Evolutionary conservation across 2,113 vertebrate species (phyloP).

Genomic region (Mesembrinibis cayennensis): DNA sequence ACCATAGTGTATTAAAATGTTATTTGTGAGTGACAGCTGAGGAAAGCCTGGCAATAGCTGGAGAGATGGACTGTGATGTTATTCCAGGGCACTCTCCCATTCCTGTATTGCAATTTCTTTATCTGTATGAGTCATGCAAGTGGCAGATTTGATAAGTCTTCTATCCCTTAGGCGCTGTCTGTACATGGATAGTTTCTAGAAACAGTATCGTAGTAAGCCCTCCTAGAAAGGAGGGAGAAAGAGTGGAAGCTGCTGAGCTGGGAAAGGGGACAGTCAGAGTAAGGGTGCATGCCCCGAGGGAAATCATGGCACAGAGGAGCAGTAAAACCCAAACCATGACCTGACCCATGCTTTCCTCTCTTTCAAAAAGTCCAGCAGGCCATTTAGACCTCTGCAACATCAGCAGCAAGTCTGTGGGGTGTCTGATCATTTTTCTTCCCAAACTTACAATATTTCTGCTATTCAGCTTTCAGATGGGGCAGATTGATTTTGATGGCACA

Average conservation of each 20-base stretch:
- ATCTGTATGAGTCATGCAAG: background rate
- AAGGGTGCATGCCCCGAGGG: fast-evolving
- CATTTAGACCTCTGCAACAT: background rate
- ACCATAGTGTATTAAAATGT: background rate
- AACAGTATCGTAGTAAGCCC: background rate
- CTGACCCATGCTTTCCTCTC: background rate
- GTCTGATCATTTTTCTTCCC: background rate
- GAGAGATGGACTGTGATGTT: background rate
- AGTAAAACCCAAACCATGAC: background rate
- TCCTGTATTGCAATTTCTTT: background rate
- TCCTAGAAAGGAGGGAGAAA: background rate
- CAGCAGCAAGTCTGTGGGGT: background rate
- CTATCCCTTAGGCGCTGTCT: background rate
- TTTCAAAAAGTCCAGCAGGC: background rate
- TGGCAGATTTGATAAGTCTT: background rate
- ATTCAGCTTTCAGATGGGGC: background rate
- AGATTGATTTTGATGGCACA: background rate
- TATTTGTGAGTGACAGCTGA: background rate
- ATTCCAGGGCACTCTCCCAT: background rate
- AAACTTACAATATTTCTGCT: background rate
- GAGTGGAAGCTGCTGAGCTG: background rate
- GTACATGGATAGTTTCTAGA: background rate
- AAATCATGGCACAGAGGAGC: background rate
- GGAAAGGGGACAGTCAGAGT: background rate
- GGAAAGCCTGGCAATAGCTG: background rate